Evolutionary conservation across 2,113 vertebrate genomes (phyloP), one percentile per base, ranked within the genome.

Genomic region (Nerophis ophidion): DNA sequence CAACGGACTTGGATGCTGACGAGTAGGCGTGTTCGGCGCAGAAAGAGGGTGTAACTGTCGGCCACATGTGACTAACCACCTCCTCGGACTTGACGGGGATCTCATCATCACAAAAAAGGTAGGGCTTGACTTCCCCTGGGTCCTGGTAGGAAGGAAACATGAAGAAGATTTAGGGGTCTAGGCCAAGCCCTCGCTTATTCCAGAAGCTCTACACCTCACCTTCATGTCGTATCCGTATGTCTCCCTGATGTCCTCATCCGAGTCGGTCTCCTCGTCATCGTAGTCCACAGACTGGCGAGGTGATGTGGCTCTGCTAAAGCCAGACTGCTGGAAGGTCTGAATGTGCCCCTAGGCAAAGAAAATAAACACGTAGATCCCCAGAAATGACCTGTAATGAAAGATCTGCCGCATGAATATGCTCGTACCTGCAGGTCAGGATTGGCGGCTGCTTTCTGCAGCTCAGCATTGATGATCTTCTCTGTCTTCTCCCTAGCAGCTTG

Each of bases 61-160:
- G 93, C 97, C 97, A 99, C 93, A 99, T 98, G 84, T 99, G 96
- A 65, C 94, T 98, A 65, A 99, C 97, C n/a, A 99, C 95, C 79
- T 99, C 97, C 79, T 99, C 96, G 3, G 97, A 98, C 68, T 99
- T 99, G 14, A 99, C 96, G 0, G 96, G 97, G 53, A 99, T 99
- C 85, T 99, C 97, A 76, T 99, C 97, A 69, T 99, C 96, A 66
- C 97, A 99, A 74, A 99, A 99, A 45, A 99, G 88, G 76, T 98
- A 98, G 0, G 97, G 97, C 75, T 98, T 98, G 63, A 97, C 91
- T 66, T 95, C 96, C n/a, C 93, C 93, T 5, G 93, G 91, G 67
- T 98, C 97, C 97, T 99, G 76, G 34, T 83, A 40, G n/a, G 8
- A n/a, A 6, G 57, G 42, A 46, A 0, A 52, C 4, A 33, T 5